Evolutionary conservation across 2,888 invertebrate genomes (phyloP), one percentile per base, ranked within the genome.

Genomic region (Ditula angustiorana): DNA sequence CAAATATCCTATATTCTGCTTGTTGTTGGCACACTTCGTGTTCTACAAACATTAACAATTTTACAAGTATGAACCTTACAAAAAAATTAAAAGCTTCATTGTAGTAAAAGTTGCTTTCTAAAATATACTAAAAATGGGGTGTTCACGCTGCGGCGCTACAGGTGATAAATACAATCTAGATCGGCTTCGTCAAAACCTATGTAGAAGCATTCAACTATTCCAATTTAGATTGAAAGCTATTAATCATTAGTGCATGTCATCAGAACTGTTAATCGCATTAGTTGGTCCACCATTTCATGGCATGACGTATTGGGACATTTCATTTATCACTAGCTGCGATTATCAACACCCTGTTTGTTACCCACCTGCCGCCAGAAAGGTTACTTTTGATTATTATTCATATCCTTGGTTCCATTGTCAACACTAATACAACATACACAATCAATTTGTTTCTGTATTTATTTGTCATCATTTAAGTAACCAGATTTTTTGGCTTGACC

Each of bases 171-270:
- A n/a, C n/a, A n/a, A 30, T 30, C 11, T 30, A 2, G 30, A 30
- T 11, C 11, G 33, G n/a, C 35, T 37, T 16, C 16, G 0, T 16
- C 35, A 5, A 5, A 16, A 37, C 16, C 13, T 37, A 37, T 5
- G 13, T 7, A 16, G 7, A 37, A n/a, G 19, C 41, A 41, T 16
- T 10, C 8, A 16, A 41, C 41, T 41, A 41, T 19, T 41, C 41
- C 41, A 41, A 41, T 41, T 41, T n/a, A 19, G 2, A 16, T 41
- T 1, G 41, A 19, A 19, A 19, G n/a, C 41, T 24, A 24, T 24
- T 1, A 46, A 46, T 46, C 46, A 46, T 23, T 46, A 24, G 41
- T 10, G 46, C 46, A 23, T 46, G 46, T 46, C 23, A 46, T n/a
- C 23, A 5, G 5, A 46, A 23, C n/a, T 5, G 23, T 11, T 46